These are phyloP conservation scores for Nephrotoma flavescens DNA, from an alignment of 2,888 invertebrate species.

Conservation along the genomic window DNA sequence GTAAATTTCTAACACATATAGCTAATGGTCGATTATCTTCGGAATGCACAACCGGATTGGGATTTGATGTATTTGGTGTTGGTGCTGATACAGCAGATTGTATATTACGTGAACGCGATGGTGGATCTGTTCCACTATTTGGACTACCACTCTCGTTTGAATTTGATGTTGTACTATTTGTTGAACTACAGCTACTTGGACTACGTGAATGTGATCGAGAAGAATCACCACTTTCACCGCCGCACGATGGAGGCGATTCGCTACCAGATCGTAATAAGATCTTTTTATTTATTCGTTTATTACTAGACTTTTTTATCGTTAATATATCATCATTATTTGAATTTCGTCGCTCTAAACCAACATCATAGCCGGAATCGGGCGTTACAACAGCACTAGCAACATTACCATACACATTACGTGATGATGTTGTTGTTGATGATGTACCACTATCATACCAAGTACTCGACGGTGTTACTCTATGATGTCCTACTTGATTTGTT, in stretches of 20 bases:
- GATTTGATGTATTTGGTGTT: constrained; percentile 11
- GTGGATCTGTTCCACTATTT: constrained; percentile 25
- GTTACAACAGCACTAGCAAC: constrained; percentile 21
- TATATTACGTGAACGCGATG: constrained; percentile 31
- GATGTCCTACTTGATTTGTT: constrained; percentile 20
- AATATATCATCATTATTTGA: constrained; percentile 8
- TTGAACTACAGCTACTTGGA: constrained; percentile 33
- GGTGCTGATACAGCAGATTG: constrained; percentile 25
- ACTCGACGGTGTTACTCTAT: constrained; percentile 25
- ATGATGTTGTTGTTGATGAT: constrained; percentile 17
- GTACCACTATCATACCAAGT: constrained; percentile 31
- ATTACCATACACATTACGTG: constrained; percentile 27
- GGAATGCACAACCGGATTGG: constrained; percentile 33
- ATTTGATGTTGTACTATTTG: constrained; percentile 30
- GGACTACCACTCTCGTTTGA: constrained; percentile 31
- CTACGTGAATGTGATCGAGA: constrained; percentile 40
- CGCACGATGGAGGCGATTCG: constrained; percentile 33
- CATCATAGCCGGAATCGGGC: constrained; percentile 18
- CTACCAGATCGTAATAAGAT: constrained; percentile 32
- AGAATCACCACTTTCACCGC: constrained; percentile 34
- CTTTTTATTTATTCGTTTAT: constrained; percentile 14
- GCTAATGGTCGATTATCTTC: constrained; percentile 59
- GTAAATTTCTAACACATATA: constrained; percentile 82
- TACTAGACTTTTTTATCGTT: constrained; percentile 15
- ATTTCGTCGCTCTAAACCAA: constrained; percentile 6